Base-by-base conservation (phyloP, 2,113 vertebrate species). In the Zeus faber region DNA sequence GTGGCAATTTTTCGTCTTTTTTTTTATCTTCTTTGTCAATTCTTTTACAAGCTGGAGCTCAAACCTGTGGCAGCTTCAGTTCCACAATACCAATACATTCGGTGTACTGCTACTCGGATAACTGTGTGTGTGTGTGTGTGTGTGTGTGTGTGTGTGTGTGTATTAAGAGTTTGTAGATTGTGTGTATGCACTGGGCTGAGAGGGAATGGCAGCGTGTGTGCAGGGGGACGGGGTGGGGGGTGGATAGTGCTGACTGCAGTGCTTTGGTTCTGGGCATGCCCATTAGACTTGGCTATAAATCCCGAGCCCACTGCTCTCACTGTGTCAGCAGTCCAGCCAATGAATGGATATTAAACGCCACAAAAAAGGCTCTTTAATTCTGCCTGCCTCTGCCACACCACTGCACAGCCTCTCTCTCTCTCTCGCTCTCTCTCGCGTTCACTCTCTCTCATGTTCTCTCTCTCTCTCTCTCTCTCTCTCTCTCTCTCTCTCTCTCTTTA, bases 291-390 rank as follows among this genome's bases (percentile, higher is more conserved):
- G 83, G 78, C 90, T 88, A 86, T 92, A 90, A 90, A 93, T 92
- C 87, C 82, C 46, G 33, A 79, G 86, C 80, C 66, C 82, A 80
- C 85, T 76, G 83, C 86, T 91, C 87, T 83, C n/a, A 87, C 91
- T 89, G 82, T 43, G 77, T 94, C 92, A 93, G 92, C 92, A 93
- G 85, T 86, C 89, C 88, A 85, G 61, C 62, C 79, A 92, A 92
- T 88, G 89, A 92, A 91, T 89, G 89, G 91, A 90, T 91, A 91
- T 91, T 90, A 93, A 93, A 91, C 39, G 70, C 77, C 83, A 90
- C 90, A 83, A 85, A 88, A 77, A 93, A 91, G 85, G 87, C 89
- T 87, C 82, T 90, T 87, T 91, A 86, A 91, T 90, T 91, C 86
- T 79, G 82, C 87, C 84, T 87, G 54, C 87, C 69, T 85, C 77